phyloP scores from a whole-genome alignment of 2,113 vertebrate species.

The Dryoscopus gambensis region DNA sequence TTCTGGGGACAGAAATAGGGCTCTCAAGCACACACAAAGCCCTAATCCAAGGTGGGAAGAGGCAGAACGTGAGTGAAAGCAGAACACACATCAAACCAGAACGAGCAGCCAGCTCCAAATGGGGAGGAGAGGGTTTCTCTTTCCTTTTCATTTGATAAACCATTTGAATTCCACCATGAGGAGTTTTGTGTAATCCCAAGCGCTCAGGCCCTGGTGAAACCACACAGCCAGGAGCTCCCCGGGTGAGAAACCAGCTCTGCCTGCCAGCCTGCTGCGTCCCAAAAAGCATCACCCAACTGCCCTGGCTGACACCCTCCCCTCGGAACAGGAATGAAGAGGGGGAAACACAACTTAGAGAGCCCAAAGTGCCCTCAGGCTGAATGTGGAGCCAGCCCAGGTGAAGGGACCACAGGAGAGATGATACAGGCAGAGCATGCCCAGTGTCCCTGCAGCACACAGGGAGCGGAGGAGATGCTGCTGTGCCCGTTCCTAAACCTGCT shows the following conservation, averaged over 20 bases:
- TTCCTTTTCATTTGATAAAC: background rate
- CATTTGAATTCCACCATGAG: background rate
- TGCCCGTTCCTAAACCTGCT: background rate
- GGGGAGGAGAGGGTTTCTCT: background rate
- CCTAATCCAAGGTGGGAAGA: background rate
- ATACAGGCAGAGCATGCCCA: fast-evolving
- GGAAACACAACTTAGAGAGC: fast-evolving
- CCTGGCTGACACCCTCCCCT: background rate
- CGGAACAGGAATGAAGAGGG: background rate
- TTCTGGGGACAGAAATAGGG: background rate
- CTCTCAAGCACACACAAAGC: background rate
- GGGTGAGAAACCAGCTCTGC: background rate
- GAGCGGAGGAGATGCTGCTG: background rate
- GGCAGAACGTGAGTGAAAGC: background rate
- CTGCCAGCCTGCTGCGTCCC: background rate
- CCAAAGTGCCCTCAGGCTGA: background rate
- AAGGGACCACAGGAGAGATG: background rate
- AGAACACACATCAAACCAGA: background rate
- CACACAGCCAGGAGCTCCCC: background rate
- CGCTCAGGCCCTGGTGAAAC: background rate
- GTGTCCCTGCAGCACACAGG: background rate
- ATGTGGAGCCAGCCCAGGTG: background rate
- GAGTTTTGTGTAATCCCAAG: background rate
- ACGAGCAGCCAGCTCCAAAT: background rate
- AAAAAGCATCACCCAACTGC: background rate